A percentile compares a stretch with the other conserved stretches of the same genome.
Conservation (phyloP, 2,113 vertebrate genomes). For the Cololabis saira region DNA sequence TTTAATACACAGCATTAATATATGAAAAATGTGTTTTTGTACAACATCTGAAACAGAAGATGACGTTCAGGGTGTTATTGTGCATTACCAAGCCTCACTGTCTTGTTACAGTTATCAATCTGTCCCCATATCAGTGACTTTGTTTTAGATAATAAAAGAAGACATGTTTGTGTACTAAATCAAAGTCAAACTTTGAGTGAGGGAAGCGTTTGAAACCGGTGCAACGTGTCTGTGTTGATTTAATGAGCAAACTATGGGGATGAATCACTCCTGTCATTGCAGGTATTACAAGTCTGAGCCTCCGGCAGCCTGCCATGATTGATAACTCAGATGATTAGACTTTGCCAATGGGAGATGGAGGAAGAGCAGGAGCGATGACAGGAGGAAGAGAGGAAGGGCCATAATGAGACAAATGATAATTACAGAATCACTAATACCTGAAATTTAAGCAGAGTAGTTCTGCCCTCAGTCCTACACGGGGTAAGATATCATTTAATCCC, state of each 20-base stretch:
- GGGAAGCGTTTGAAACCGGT: neutral
- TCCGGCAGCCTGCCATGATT: constrained; percentile 55
- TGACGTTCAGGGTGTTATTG: constrained; percentile 23
- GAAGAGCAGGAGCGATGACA: constrained; percentile 29
- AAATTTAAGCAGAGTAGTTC: constrained; percentile 33
- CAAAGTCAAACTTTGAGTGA: constrained; percentile 18
- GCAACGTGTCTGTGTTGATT: constrained; percentile 16
- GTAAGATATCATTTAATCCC: constrained; percentile 16
- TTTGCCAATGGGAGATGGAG: constrained; percentile 52
- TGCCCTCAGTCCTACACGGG: constrained; percentile 16
- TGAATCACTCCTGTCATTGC: constrained; percentile 62
- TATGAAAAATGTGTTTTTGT: constrained; percentile 13
- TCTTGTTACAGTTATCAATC: constrained; percentile 14
- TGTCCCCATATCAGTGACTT: constrained; percentile 1
- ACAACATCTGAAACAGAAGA: constrained; percentile 3
- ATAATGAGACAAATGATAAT: constrained; percentile 69
- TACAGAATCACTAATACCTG: constrained; percentile 62
- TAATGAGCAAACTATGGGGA: constrained; percentile 38
- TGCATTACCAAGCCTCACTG: constrained; percentile 1
- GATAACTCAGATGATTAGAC: constrained; percentile 68
- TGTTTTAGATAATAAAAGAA: constrained; percentile 17
- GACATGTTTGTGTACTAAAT: constrained; percentile 24
- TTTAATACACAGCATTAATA: constrained; percentile 3
- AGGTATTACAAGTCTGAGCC: constrained; percentile 56
- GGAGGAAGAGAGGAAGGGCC: constrained; percentile 32